These are phyloP conservation scores for Galagoides demidoff DNA, from an alignment of 2,797 vertebrate species.

Conservation along the genomic window DNA sequence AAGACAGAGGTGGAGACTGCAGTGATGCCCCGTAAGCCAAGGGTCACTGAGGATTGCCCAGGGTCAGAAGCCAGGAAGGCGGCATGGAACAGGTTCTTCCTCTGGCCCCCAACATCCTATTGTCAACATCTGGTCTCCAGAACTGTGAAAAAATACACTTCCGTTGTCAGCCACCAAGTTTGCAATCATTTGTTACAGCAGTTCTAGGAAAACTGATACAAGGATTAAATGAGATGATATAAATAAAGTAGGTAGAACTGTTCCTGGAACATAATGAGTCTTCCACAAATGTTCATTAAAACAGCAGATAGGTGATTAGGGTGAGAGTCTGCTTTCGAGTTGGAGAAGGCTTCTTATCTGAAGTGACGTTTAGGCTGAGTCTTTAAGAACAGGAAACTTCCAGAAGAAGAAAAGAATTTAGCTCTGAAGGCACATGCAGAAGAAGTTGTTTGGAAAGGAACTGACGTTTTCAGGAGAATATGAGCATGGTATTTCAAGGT, in stretches of 20 bases:
- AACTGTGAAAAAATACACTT: not conserved
- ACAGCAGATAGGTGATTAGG: not conserved
- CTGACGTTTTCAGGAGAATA: not conserved
- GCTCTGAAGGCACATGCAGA: not conserved
- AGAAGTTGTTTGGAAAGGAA: not conserved
- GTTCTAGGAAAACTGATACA: not conserved
- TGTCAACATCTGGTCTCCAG: not conserved
- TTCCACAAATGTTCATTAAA: not conserved
- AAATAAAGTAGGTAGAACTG: not conserved
- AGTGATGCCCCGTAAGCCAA: not conserved
- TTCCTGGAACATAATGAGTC: not conserved
- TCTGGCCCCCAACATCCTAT: not conserved
- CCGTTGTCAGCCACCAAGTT: not conserved
- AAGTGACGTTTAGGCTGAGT: constrained; percentile 5
- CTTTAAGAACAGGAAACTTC: not conserved
- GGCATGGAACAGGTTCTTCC: not conserved
- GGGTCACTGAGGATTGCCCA: not conserved
- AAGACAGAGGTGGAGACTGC: not conserved
- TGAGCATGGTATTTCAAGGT: not conserved
- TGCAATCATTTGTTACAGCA: not conserved
- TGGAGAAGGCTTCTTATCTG: not conserved
- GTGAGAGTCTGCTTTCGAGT: not conserved
- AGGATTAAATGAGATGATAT: not conserved
- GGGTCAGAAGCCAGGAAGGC: not conserved
- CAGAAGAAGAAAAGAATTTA: not conserved